Evolutionary conservation across 2,888 invertebrate genomes (phyloP).

Genomic region (Pasiphila rectangulata): DNA sequence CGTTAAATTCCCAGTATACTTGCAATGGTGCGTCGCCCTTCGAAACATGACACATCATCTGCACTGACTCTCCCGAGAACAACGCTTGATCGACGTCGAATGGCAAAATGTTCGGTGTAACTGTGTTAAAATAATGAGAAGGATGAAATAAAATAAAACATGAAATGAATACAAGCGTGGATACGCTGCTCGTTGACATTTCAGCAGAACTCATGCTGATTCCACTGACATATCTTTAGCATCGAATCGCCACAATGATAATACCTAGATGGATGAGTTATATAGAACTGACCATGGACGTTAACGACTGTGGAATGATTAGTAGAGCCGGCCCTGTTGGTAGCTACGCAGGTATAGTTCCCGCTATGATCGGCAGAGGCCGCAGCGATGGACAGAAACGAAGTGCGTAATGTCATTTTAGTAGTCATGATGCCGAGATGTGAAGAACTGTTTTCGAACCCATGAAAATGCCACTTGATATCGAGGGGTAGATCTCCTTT

Average conservation of each 20-base stretch:
- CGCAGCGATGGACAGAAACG: conserved; percentile 86
- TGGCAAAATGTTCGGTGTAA: conserved; percentile 82
- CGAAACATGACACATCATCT: conserved; percentile 82
- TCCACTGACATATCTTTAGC: conserved; percentile 54
- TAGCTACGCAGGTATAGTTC: conserved; percentile 87
- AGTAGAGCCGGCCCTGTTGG: conserved; percentile 85
- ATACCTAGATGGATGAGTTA: conserved; percentile 38
- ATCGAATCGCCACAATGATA: conserved; percentile 45
- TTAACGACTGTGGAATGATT: conserved; percentile 83
- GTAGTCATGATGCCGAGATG: conserved; percentile 83
- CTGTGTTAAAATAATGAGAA: conserved; percentile 46
- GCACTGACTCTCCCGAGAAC: conserved; percentile 83
- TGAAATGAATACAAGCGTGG: conserved; percentile 49
- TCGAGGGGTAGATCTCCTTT: conserved; percentile 88
- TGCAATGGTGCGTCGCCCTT: conserved; percentile 85
- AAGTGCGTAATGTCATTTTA: conserved; percentile 84
- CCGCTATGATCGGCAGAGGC: conserved; percentile 86
- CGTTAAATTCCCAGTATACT: conserved; percentile 84
- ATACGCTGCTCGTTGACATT: conserved; percentile 52
- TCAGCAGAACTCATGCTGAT: conserved; percentile 65
- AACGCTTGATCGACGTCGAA: conserved; percentile 83
- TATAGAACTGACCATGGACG: conserved; percentile 78
- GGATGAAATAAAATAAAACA: conserved; percentile 39
- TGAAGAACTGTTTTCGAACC: conserved; percentile 78
- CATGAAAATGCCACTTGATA: conserved; percentile 88